Evolutionary conservation across 1,140 invertebrate genomes (phyloP).

Genomic region (Papilio helenus): DNA sequence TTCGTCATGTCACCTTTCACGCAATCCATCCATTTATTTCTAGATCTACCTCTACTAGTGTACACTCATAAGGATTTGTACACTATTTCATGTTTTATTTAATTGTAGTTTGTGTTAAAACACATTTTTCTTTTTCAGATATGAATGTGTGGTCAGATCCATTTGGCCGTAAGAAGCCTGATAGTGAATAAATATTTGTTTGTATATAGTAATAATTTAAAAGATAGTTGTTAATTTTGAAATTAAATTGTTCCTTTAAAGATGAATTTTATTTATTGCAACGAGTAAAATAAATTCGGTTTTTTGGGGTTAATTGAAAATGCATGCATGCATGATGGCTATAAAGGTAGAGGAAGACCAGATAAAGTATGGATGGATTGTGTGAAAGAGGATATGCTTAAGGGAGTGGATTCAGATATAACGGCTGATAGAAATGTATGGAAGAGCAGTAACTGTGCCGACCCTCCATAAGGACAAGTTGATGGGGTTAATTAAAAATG

Average conservation of each 20-base stretch:
- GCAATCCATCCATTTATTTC: no score
- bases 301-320: slow-evolving; percentile 42
- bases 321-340: background rate
- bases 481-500: slow-evolving; percentile 43
- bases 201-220: slow-evolving; percentile 39
- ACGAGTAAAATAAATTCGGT: background rate
- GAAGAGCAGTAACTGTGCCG: no score
- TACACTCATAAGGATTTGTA: no score
- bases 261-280: background rate
- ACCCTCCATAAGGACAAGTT: background rate
- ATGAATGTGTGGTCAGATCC: slow-evolving; percentile 89
- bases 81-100: no score
- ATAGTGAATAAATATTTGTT: slow-evolving; percentile 55
- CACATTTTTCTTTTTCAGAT: slow-evolving; percentile 81
- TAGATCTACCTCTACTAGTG: no score
- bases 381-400: no score
- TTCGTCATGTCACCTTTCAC: no score
- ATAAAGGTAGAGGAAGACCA: no score
- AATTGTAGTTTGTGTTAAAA: background rate
- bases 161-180: slow-evolving; percentile 84
- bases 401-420: no score
- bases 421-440: no score
- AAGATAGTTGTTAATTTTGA: background rate
- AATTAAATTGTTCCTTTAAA: background rate
- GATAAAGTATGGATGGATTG: no score